Percentiles rank a stretch among this genome's conserved stretches.
Conservation (phyloP, 2,113 vertebrate genomes). For the Lamprologus sp. region DNA sequence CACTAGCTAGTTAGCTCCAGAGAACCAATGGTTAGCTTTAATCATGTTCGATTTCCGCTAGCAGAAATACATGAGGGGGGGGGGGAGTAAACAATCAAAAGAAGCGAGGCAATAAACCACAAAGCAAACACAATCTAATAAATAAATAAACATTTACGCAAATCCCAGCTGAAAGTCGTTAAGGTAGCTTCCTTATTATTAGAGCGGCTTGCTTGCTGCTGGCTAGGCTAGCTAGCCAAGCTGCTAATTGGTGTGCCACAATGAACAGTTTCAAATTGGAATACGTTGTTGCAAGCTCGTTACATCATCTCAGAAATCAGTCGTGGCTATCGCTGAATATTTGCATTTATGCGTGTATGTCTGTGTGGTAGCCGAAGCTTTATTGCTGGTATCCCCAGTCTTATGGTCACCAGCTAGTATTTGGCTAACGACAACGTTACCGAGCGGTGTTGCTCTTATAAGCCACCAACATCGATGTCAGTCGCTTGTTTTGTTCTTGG, state of each 20-base stretch:
- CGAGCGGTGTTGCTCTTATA: background rate
- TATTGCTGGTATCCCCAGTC: background rate
- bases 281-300: background rate
- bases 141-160: background rate
- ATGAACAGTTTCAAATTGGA: background rate
- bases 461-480: background rate
- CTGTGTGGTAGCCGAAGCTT: background rate
- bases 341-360: background rate
- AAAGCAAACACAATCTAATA: background rate
- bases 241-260: background rate
- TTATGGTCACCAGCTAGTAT: background rate
- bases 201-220: background rate
- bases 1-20: conserved; percentile 3
- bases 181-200: background rate
- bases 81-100: fast-evolving
- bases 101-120: fast-evolving
- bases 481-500: background rate
- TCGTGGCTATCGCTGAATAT: background rate
- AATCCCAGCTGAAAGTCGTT: background rate
- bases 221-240: background rate
- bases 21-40: background rate
- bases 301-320: background rate
- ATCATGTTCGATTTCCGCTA: background rate
- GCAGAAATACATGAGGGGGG: too few relatives aligned
- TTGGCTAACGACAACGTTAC: background rate